Base-by-base conservation (phyloP, 2,888 invertebrate species). In the Synergus laeviventris region DNA sequence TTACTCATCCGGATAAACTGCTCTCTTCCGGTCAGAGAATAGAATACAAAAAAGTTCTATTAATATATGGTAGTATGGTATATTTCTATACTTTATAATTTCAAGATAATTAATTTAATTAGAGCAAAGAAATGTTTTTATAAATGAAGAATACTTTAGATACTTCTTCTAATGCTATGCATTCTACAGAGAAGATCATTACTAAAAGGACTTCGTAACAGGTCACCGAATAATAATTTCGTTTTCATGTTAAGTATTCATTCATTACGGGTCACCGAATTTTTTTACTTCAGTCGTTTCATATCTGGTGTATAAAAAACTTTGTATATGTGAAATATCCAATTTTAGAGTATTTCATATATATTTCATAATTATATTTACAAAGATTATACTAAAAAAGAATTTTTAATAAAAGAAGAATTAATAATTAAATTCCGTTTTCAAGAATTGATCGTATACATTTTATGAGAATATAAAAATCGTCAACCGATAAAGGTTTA, bases 1-100 rank as follows among this genome's bases (percentile, higher is more conserved):
- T 66, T 45, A 66, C 45, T 24, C 66, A 31, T 66, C 66, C 24
- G 66, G 45, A 45, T 66, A 31, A 66, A 66, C 42, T 66, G 42
- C n/a, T 45, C 24, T 70, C 45, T 45, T 49, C 49, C 66, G 66
- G 31, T 45, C 24, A 49, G 31, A 64, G 66, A 24, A 70, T 45
- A 12, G 45, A 16, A 24, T 49, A 16, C 4, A 31, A 45, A 66
- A 45, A 16, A 70, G 12, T 70, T n/a, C n/a, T n/a, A n/a, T n/a
- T n/a, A n/a, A n/a, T n/a, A n/a, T n/a, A n/a, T n/a, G n/a, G n/a
- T n/a, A n/a, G n/a, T n/a, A n/a, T n/a, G n/a, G n/a, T n/a, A n/a
- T n/a, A n/a, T 49, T 49, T 18, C 8, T 18, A n/a, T 18, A 45
- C 14, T 70, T 45, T 21, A 54, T 16, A 73, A n/a, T 21, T 45